A percentile compares a stretch with the other conserved stretches of the same genome.
These are phyloP conservation scores for Apodemus sylvaticus DNA, from an alignment of 2,113 vertebrate species.

Conservation along the genomic window DNA sequence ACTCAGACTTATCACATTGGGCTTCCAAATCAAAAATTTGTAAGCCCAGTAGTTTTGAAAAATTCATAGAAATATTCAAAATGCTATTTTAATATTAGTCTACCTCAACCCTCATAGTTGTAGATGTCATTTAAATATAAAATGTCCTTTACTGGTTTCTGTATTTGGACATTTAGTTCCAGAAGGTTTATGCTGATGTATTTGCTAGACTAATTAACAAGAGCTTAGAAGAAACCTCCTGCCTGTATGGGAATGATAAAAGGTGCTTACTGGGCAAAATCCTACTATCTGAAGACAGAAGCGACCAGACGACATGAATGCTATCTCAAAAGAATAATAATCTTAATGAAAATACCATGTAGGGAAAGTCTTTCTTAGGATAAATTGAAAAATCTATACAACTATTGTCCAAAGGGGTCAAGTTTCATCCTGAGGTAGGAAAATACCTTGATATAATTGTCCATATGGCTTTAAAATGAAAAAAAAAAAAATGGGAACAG, in stretches of 20 bases:
- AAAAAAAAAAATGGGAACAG: too few species aligned
- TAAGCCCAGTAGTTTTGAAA: not conserved
- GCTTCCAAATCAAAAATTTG: not conserved
- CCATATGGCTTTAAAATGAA: not conserved
- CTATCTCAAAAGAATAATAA: too few species aligned
- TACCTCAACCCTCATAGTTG: not conserved
- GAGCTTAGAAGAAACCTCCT: not conserved
- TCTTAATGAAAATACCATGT: not conserved
- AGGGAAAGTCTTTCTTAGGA: not conserved
- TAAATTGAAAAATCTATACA: not conserved
- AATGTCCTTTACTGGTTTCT: not conserved
- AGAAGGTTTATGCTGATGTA: not conserved
- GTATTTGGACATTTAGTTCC: not conserved
- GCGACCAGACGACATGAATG: not conserved
- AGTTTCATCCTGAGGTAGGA: not conserved
- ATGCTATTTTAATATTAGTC: not conserved
- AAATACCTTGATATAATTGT: not conserved
- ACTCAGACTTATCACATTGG: not conserved
- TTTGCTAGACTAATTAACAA: not conserved
- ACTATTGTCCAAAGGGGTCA: not conserved
- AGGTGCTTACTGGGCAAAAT: not conserved
- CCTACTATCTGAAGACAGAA: too few species aligned
- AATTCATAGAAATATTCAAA: not conserved
- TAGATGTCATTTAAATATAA: not conserved
- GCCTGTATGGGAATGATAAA: rapidly evolving